Percentiles rank a stretch among this genome's conserved stretches.
These are phyloP conservation scores for Brachynemurus nebulosus DNA, from an alignment of 2,888 invertebrate genomes.

Conservation along the genomic window DNA sequence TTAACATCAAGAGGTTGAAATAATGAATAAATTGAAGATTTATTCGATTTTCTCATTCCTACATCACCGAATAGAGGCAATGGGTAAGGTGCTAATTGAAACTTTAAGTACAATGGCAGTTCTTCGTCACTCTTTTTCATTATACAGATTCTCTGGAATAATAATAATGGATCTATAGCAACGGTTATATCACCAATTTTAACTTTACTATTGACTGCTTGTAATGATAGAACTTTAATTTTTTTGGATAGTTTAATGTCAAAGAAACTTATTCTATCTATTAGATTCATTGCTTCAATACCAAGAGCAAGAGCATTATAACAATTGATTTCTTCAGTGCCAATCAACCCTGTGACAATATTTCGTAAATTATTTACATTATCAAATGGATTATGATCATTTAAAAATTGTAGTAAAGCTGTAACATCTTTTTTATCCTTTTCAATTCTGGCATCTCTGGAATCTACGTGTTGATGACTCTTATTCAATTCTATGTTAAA, in stretches of 20 bases:
- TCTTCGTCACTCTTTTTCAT: slow-evolving; percentile 2
- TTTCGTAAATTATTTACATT: slow-evolving; percentile 1
- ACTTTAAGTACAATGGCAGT: slow-evolving; percentile 6
- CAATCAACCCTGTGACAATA: slow-evolving; percentile 12
- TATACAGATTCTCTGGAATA: slow-evolving; percentile 1
- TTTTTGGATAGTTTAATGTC: slow-evolving; percentile 13
- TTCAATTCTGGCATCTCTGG: not conserved
- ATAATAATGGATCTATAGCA: not conserved
- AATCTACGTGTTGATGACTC: slow-evolving; percentile 1
- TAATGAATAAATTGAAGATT: not conserved
- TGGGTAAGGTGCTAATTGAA: not conserved
- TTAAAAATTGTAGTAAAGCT: not conserved
- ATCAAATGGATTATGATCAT: not conserved
- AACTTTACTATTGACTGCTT: slow-evolving; percentile 11
- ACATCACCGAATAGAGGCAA: not conserved
- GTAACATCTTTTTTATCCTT: not conserved
- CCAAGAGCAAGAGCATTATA: slow-evolving; percentile 14
- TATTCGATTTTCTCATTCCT: not conserved
- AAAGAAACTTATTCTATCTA: slow-evolving; percentile 6
- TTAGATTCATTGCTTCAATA: slow-evolving; percentile 10
- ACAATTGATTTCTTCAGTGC: slow-evolving; percentile 11
- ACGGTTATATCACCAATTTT: slow-evolving; percentile 10
- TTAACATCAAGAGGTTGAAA: not conserved
- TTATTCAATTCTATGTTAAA: not conserved
- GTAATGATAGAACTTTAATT: slow-evolving; percentile 14